Conservation (phyloP, 2,888 invertebrate species). For the Epinotia brunnichana region DNA sequence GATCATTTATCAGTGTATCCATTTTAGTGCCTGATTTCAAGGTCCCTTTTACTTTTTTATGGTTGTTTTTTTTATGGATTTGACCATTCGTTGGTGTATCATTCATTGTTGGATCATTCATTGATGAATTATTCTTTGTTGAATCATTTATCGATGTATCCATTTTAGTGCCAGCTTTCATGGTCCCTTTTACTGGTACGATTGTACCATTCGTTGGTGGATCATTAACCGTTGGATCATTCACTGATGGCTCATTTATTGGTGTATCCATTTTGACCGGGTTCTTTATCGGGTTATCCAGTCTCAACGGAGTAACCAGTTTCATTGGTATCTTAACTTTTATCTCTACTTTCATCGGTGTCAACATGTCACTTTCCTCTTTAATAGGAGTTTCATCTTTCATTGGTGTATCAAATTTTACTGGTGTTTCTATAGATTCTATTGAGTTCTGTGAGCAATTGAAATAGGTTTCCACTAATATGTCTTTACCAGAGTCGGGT, state of each 20-base stretch:
- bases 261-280: not conserved
- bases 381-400: not conserved
- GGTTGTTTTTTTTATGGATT: no score
- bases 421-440: not conserved
- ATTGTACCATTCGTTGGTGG: not conserved
- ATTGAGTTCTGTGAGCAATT: slow-evolving; percentile 3
- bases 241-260: not conserved
- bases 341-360: not conserved
- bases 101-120: no score
- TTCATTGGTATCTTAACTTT: slow-evolving; percentile 10
- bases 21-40: not conserved
- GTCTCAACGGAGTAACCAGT: not conserved
- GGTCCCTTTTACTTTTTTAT: no score
- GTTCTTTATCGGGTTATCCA: not conserved
- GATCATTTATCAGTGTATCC: not conserved
- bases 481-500: not conserved
- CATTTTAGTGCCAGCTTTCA: not conserved
- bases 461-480: not conserved
- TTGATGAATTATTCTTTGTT: not conserved
- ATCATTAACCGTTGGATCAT: not conserved
- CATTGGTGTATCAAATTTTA: not conserved
- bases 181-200: not conserved
- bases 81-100: no score
- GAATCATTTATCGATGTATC: not conserved
- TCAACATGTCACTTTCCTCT: not conserved